These are phyloP conservation scores for Corythornis cristatus DNA, from an alignment of 2,113 vertebrate genomes.

Conservation along the genomic window DNA sequence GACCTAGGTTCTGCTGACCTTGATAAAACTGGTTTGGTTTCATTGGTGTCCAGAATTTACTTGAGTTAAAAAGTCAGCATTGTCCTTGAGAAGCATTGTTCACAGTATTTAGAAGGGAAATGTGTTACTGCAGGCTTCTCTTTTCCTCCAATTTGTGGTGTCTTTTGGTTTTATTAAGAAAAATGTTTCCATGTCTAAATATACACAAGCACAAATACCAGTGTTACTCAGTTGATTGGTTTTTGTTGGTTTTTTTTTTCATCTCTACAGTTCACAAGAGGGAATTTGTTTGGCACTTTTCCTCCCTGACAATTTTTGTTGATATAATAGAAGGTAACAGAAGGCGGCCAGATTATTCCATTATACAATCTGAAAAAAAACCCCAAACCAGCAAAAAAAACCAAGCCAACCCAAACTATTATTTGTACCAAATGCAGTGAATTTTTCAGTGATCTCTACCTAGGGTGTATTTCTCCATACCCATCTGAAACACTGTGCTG, in stretches of 20 bases:
- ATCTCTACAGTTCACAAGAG: neutral
- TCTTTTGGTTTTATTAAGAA: conserved; percentile 19
- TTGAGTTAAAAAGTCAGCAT: neutral
- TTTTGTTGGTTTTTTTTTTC: neutral
- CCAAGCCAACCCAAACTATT: neutral
- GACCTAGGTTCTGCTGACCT: neutral
- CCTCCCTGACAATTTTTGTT: neutral
- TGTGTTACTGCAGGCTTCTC: neutral
- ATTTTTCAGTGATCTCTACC: neutral
- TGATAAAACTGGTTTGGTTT: neutral
- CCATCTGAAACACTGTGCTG: neutral
- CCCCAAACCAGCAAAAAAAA: neutral
- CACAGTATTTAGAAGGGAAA: neutral
- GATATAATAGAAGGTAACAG: neutral
- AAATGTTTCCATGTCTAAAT: neutral
- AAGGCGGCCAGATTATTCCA: neutral
- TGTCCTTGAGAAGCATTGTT: neutral
- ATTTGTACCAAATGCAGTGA: neutral
- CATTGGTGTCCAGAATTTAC: neutral
- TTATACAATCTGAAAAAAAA: neutral
- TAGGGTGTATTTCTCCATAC: neutral
- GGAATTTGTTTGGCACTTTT: neutral
- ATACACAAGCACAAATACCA: neutral
- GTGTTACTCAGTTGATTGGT: neutral
- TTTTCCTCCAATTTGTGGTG: neutral